Conservation (phyloP, 2,888 invertebrate species). For the Colostygia pectinataria region DNA sequence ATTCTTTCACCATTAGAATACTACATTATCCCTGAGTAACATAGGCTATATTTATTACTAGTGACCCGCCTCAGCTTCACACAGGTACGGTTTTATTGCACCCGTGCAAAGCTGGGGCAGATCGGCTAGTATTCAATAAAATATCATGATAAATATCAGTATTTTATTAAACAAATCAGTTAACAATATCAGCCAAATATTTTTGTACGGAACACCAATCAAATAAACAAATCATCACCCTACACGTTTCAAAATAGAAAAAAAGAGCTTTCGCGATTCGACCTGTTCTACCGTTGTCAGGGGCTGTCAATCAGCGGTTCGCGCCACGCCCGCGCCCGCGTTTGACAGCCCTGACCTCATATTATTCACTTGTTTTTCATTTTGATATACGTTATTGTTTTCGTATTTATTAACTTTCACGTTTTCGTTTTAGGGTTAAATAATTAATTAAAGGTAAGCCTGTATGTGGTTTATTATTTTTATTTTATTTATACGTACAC, state of each 20-base stretch:
- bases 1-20: too few species aligned
- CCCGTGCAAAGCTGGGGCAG: too few species aligned
- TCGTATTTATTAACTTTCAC: conserved; percentile 37
- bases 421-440: conserved; percentile 3
- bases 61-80: too few species aligned
- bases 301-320: conserved; percentile 67
- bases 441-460: background rate
- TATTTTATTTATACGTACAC: too few species aligned
- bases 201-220: conserved; percentile 46
- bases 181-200: background rate
- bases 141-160: too few species aligned
- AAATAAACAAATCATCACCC: conserved; percentile 38
- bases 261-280: conserved; percentile 72
- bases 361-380: conserved; percentile 32
- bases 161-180: too few species aligned
- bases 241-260: conserved; percentile 42
- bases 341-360: conserved; percentile 38
- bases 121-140: too few species aligned
- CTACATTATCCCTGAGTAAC: too few species aligned
- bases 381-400: conserved; percentile 36
- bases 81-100: too few species aligned
- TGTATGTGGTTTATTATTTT: background rate
- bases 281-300: conserved; percentile 78
- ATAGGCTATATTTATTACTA: too few species aligned
- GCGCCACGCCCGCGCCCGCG: conserved; percentile 32